Conservation (phyloP, 2,888 invertebrate genomes). For the Dendrolimus pini region DNA sequence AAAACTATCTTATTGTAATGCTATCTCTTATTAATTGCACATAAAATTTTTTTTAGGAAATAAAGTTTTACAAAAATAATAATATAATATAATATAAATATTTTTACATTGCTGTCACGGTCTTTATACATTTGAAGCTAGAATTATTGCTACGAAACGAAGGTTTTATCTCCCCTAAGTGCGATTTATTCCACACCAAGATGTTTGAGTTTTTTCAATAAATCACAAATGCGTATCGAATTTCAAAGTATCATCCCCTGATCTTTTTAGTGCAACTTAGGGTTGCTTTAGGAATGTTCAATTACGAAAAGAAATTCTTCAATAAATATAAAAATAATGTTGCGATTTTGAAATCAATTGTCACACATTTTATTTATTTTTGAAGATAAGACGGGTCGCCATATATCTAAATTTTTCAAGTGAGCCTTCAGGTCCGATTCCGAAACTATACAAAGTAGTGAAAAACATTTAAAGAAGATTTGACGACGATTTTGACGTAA, state of each 20-base stretch:
- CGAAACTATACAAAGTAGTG: no score
- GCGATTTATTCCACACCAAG: slow-evolving; percentile 62
- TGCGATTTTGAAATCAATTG: slow-evolving; percentile 26
- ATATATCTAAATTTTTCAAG: no score
- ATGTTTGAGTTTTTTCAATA: slow-evolving; percentile 68
- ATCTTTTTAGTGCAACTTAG: slow-evolving; percentile 41
- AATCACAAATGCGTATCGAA: slow-evolving; percentile 71
- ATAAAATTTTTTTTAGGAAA: no score
- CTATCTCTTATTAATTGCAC: no score
- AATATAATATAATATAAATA: no score
- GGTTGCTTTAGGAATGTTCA: slow-evolving; percentile 51
- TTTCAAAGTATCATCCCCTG: slow-evolving; percentile 57
- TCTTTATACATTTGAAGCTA: background rate
- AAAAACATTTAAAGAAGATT: no score
- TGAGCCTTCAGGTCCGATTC: no score
- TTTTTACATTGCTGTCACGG: background rate
- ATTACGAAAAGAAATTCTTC: slow-evolving; percentile 43
- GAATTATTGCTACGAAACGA: slow-evolving; percentile 29
- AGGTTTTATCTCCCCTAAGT: slow-evolving; percentile 64
- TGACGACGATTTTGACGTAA: no score
- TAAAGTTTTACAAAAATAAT: no score
- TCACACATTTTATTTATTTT: slow-evolving; percentile 6
- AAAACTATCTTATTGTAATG: no score
- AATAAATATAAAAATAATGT: no score
- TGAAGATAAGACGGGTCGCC: no score